Conservation (phyloP, 2,888 invertebrate species). For the Charanyca ferruginea region DNA sequence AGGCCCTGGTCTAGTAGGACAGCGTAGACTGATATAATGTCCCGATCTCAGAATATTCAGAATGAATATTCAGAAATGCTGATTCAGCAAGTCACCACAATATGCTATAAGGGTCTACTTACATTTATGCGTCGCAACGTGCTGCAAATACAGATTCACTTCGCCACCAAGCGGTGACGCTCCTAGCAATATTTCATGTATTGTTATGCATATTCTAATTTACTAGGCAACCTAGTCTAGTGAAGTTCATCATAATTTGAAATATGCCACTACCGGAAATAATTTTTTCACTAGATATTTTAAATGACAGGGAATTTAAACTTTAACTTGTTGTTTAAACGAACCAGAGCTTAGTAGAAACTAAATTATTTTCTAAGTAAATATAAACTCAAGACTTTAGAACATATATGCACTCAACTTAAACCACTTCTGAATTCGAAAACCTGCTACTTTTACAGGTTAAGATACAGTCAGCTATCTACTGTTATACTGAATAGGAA, state of each 20-base stretch:
- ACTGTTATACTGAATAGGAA: constrained; percentile 26
- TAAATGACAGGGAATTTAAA: constrained; percentile 9
- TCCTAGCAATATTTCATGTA: constrained; percentile 22
- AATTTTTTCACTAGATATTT: neutral
- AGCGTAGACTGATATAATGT: neutral
- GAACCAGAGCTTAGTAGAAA: neutral
- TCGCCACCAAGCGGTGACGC: constrained; percentile 14
- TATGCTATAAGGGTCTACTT: constrained; percentile 14
- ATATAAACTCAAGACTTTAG: neutral
- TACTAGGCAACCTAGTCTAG: neutral
- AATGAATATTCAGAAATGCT: no score
- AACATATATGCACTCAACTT: neutral
- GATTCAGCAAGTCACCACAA: constrained; percentile 10
- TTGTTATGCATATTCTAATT: constrained; percentile 17
- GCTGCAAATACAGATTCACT: constrained; percentile 36
- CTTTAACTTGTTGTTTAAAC: neutral
- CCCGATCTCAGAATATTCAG: neutral
- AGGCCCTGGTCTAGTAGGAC: neutral
- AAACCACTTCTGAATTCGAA: neutral
- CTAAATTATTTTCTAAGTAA: neutral
- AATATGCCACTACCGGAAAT: neutral
- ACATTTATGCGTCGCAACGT: constrained; percentile 31
- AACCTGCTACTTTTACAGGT: neutral
- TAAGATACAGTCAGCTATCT: neutral
- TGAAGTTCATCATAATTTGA: constrained; percentile 6